Evolutionary conservation across 1,140 invertebrate genomes (phyloP).

Genomic region (Asbolus verrucosus): DNA sequence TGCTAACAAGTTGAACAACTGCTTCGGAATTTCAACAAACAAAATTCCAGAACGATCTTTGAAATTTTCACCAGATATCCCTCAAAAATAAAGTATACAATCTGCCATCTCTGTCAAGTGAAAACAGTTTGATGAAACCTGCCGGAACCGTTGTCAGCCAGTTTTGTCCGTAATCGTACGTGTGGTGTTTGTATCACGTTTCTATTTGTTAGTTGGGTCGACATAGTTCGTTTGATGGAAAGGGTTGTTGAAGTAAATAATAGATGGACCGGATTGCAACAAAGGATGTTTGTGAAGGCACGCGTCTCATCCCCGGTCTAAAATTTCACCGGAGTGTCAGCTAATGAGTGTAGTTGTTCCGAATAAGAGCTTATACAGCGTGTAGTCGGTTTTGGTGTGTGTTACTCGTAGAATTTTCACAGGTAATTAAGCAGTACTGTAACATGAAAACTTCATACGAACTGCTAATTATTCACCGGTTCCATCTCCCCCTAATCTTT

Average conservation of each 20-base stretch:
- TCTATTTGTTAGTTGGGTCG: no score
- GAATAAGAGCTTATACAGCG: conserved; percentile 15
- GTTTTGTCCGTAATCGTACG: no score
- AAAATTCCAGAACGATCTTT: no score
- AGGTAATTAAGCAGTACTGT: conserved; percentile 26
- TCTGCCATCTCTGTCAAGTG: no score
- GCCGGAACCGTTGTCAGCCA: no score
- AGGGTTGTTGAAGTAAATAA: conserved; percentile 29
- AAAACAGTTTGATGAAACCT: no score
- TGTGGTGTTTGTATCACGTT: no score
- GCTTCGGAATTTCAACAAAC: no score
- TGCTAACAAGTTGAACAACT: no score
- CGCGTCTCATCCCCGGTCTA: conserved; percentile 21
- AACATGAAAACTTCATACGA: conserved; percentile 31
- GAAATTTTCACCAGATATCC: no score
- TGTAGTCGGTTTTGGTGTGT: conserved; percentile 11
- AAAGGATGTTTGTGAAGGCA: conserved; percentile 35
- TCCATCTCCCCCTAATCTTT: background rate
- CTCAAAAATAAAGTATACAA: no score
- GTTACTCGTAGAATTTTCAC: conserved; percentile 23
- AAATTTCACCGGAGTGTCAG: conserved; percentile 19
- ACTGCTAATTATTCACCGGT: conserved; percentile 28
- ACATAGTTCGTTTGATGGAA: conserved; percentile 7
- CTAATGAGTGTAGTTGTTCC: conserved; percentile 27
- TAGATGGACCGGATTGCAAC: conserved; percentile 15